Conservation (phyloP, 2,113 vertebrate species). For the Ciconia stormi region DNA sequence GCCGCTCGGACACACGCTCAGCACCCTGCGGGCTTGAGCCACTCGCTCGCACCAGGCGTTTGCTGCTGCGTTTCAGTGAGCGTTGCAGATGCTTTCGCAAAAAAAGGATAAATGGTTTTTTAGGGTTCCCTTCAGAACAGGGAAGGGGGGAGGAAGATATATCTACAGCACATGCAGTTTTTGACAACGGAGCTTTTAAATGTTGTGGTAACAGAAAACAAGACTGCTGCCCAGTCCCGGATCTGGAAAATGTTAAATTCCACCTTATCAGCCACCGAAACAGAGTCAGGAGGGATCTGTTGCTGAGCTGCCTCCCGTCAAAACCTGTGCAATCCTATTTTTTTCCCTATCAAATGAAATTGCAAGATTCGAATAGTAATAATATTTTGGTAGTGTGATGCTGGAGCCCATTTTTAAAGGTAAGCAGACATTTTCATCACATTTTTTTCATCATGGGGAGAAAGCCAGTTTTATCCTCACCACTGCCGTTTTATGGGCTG, state of each 20-base stretch:
- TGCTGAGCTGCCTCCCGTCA: background rate
- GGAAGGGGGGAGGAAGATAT: accelerated
- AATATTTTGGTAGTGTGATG: background rate
- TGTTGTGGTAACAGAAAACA: background rate
- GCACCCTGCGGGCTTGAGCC: accelerated
- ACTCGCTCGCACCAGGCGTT: background rate
- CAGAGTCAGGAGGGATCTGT: background rate
- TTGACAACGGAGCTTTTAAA: background rate
- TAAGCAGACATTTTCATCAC: background rate
- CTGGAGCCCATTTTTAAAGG: background rate
- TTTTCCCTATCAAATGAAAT: background rate
- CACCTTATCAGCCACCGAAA: conserved; percentile 36
- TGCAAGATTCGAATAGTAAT: background rate
- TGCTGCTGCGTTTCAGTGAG: background rate
- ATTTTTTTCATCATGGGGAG: background rate
- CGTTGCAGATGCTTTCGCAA: background rate
- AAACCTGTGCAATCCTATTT: background rate
- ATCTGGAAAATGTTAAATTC: conserved; percentile 51
- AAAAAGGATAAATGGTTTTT: background rate
- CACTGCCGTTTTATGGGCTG: background rate
- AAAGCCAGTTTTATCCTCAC: background rate
- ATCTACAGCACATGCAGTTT: background rate
- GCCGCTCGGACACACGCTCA: background rate
- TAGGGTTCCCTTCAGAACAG: background rate
- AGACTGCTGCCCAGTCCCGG: background rate